phyloP scores from a whole-genome alignment of 2,797 vertebrate genomes.

The Aphelocoma californica region DNA sequence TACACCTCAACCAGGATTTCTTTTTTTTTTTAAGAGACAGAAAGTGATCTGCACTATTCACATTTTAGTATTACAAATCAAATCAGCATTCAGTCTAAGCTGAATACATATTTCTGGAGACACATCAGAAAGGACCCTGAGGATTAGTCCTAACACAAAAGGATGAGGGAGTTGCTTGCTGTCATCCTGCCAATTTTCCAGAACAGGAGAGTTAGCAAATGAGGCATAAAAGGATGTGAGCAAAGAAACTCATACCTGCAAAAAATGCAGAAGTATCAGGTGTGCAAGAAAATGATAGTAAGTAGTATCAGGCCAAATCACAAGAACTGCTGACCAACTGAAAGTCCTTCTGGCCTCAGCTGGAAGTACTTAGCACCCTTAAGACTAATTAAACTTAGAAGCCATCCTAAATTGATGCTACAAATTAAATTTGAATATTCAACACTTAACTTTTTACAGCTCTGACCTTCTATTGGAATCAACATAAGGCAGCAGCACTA shows the following conservation, averaged over 20 bases:
- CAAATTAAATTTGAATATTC: constrained; percentile 18
- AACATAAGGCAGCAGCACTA: background rate
- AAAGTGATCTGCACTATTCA: background rate
- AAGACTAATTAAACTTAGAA: background rate
- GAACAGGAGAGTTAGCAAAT: constrained; percentile 49
- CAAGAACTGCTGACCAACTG: background rate
- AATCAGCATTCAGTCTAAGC: background rate
- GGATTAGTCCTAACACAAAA: constrained; percentile 53
- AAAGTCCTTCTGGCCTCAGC: background rate
- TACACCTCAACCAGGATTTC: background rate
- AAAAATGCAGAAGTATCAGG: constrained; percentile 5
- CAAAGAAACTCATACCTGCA: background rate
- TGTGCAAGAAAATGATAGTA: background rate
- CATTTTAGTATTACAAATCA: constrained; percentile 5
- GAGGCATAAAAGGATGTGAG: constrained; percentile 26
- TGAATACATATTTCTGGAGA: constrained; percentile 16
- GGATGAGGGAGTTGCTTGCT: constrained; percentile 37
- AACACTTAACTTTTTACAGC: background rate
- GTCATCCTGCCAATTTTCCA: constrained; percentile 43
- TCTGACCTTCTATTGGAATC: background rate
- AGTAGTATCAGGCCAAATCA: background rate
- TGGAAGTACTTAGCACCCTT: background rate
- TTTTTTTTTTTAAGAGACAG: background rate
- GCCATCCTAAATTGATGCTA: background rate
- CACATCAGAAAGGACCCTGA: constrained; percentile 31